Base-by-base conservation (phyloP, 2,888 invertebrate genomes). In the Rhorus exstirpatorius region DNA sequence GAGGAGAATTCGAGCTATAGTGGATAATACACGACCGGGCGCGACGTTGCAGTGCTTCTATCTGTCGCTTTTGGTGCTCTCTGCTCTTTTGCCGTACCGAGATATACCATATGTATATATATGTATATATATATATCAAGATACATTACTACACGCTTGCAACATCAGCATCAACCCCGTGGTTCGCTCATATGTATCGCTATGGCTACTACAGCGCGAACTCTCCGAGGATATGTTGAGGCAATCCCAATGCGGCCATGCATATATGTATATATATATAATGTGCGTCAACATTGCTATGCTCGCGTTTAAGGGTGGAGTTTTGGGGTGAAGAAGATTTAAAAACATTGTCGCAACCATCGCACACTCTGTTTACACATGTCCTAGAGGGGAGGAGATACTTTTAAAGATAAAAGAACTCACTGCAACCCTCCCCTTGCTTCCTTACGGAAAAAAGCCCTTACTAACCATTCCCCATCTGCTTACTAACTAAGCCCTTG, bases 41-140 rank as follows among this genome's bases (percentile, higher is more conserved):
- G 63, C 78, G 78, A 82, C 78, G 70, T 75, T 82, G 78, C 81
- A 78, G 61, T 78, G 74, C 74, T 82, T 82, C 78, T 74, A 82
- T 78, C 78, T 70, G 78, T 78, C 74, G 68, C 63, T 74, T 53
- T 49, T 67, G 14, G 26, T 19, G 14, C 77, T 46, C 63, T 68
- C 19, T 53, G 44, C 46, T 46, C 75, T 70, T 65, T 38, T 55
- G 35, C 76, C 58, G 17, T 49, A 26, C 65, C 51, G 44, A 61
- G 44, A 41, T 74, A 12, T 63, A 26, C 31, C 19, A 49, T 21
- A 21, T 72, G 21, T 49, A 41, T 41, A 53, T 67, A 49, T 35
- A 35, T 17, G 26, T 49, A 55, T 14, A 44, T 65, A 65, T 41
- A 65, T 58, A 49, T 10, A 63, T 38, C 55, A 19, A 10, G 24